phyloP scores from a whole-genome alignment of 2,797 vertebrate genomes.

The Hydrophis major region DNA sequence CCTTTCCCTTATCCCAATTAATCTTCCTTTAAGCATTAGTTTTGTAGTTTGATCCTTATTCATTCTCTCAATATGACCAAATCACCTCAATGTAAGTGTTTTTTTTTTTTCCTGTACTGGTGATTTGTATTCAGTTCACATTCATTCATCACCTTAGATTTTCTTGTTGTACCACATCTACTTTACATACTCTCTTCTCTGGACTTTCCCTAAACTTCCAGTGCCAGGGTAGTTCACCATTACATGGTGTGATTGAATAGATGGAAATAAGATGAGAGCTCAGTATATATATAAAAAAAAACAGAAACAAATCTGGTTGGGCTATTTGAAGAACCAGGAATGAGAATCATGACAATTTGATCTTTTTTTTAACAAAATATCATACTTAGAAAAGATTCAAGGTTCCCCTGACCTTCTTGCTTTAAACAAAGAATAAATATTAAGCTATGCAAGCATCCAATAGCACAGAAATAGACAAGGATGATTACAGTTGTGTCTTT shows the following conservation, averaged over 20 bases:
- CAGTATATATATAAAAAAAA: neutral
- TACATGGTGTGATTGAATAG: neutral
- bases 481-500: neutral
- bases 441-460: neutral
- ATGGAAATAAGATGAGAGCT: neutral
- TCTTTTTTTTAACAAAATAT: neutral
- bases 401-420: neutral
- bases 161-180: neutral
- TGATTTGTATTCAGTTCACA: neutral
- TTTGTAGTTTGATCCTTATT: neutral
- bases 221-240: neutral
- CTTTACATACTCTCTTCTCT: neutral
- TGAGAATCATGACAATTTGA: neutral
- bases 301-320: neutral
- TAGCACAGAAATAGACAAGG: neutral
- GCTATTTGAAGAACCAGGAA: neutral
- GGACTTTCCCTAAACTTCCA: neutral
- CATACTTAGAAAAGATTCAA: neutral
- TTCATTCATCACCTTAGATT: neutral
- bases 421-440: neutral
- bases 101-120: neutral
- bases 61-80: neutral
- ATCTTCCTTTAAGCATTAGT: neutral
- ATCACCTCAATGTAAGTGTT: neutral
- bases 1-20: neutral